Conservation (phyloP, 2,797 vertebrate genomes). For the Naso thynnoides region DNA sequence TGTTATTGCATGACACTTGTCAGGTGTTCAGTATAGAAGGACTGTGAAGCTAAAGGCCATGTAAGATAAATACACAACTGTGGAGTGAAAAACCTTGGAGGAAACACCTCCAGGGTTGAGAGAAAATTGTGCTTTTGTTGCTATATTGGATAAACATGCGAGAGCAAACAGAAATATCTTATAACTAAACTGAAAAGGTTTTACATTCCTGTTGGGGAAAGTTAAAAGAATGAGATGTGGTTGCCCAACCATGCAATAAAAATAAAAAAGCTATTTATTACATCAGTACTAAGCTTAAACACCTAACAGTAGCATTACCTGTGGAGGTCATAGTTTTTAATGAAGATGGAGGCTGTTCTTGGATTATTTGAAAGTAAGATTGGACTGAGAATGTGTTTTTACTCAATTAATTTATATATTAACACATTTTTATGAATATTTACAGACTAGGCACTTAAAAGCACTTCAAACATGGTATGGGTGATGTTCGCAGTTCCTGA, state of each 20-base stretch:
- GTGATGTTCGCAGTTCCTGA: not conserved
- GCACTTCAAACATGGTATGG: not conserved
- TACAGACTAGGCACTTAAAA: not conserved
- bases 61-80: slow-evolving; percentile 4
- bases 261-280: not conserved
- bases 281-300: too few species aligned
- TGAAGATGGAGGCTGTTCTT: not conserved
- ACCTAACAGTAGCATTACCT: not conserved
- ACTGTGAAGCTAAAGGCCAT: not conserved
- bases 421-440: not conserved
- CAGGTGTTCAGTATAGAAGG: not conserved
- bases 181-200: not conserved
- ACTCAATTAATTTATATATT: not conserved
- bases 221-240: not conserved
- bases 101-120: not conserved
- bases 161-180: not conserved
- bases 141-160: not conserved
- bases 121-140: not conserved
- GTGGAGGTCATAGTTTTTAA: not conserved
- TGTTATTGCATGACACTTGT: not conserved
- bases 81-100: not conserved
- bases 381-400: not conserved
- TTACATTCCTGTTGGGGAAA: not conserved
- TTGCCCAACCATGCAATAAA: not conserved
- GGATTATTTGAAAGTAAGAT: not conserved